Evolutionary conservation across 2,888 invertebrate genomes (phyloP).

Genomic region (Tryphoninae sp.): DNA sequence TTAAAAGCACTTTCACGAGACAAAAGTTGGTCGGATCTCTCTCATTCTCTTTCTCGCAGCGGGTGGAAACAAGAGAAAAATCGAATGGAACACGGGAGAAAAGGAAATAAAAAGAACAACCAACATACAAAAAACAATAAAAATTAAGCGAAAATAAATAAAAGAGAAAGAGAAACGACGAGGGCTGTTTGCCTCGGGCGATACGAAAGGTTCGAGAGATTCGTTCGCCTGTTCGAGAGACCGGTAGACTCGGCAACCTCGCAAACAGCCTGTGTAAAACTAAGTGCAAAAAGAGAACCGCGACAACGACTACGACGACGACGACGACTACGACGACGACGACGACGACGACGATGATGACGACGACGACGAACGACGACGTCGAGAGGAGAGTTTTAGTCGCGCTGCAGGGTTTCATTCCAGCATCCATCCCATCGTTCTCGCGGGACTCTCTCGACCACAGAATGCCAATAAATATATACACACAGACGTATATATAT

Average conservation of each 20-base stretch:
- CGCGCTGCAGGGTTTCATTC: constrained; percentile 49
- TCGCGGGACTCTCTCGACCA: constrained; percentile 23
- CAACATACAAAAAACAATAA: background rate
- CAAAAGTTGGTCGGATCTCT: background rate
- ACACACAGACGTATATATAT: background rate
- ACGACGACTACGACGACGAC: constrained; percentile 67
- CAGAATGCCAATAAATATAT: constrained; percentile 19
- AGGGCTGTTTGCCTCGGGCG: constrained; percentile 55
- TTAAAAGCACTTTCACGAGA: background rate
- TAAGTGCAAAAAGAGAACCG: constrained; percentile 74
- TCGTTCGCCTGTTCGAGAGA: constrained; percentile 57
- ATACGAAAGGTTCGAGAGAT: constrained; percentile 56
- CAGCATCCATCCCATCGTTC: constrained; percentile 42
- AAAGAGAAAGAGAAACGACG: constrained; percentile 56
- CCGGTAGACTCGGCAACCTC: constrained; percentile 75
- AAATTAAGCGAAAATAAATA: background rate
- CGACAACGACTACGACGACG: constrained; percentile 51
- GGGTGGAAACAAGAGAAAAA: constrained; percentile 35
- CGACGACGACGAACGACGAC: constrained; percentile 69
- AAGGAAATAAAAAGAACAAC: constrained; percentile 33
- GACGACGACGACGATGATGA: constrained; percentile 65
- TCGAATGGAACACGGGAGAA: constrained; percentile 47
- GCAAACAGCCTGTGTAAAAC: constrained; percentile 75
- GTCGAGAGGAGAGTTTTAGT: constrained; percentile 63
- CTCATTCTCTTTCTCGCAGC: background rate